These are phyloP conservation scores for Chauna torquata DNA, from an alignment of 2,113 vertebrate genomes.

Conservation along the genomic window DNA sequence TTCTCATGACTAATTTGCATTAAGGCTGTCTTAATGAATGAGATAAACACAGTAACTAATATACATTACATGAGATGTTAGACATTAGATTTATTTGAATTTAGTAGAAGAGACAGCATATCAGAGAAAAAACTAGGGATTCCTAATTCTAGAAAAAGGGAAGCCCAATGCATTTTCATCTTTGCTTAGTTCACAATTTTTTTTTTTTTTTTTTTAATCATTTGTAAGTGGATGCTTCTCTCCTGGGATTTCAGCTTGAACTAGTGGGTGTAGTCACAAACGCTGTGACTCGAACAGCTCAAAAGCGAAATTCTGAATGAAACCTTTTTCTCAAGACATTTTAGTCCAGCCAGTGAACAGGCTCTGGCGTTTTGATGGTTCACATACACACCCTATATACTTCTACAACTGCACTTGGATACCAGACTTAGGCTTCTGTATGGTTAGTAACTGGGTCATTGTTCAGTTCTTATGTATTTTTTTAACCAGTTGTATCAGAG, in stretches of 20 bases:
- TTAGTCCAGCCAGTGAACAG: not conserved
- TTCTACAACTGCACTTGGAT: not conserved
- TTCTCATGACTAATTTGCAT: not conserved
- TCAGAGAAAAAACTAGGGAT: not conserved
- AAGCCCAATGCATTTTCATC: not conserved
- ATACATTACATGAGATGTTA: not conserved
- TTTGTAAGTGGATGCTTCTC: not conserved
- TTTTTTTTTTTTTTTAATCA: not conserved
- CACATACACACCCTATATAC: not conserved
- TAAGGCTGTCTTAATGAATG: not conserved
- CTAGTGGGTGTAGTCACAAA: not conserved
- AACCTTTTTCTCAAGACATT: not conserved
- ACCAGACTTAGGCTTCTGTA: not conserved
- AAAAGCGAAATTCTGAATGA: not conserved
- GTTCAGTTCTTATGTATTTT: not conserved
- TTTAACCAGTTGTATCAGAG: not conserved
- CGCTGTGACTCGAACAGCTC: not conserved
- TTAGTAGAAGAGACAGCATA: not conserved
- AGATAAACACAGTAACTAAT: slow-evolving; percentile 30
- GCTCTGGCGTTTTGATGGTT: not conserved
- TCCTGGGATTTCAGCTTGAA: not conserved
- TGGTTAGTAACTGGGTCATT: not conserved
- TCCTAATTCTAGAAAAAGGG: not conserved
- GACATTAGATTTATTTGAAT: not conserved
- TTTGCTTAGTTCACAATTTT: not conserved